phyloP scores from a whole-genome alignment of 2,888 invertebrate genomes.

The Auanema sp. region DNA sequence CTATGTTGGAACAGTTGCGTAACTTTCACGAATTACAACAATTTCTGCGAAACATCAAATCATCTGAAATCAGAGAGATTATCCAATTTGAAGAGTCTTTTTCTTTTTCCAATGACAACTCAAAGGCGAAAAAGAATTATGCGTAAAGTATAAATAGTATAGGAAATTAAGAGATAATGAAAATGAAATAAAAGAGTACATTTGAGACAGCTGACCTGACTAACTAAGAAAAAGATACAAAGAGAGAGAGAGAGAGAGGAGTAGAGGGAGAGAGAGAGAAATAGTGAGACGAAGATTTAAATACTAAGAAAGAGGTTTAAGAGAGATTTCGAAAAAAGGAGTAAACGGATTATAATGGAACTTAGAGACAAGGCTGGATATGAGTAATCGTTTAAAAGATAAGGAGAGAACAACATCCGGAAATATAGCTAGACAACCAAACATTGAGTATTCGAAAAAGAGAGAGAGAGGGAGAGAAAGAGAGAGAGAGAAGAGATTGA shows the following conservation, averaged over 20 bases:
- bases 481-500: conserved; percentile 1
- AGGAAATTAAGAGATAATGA: too few species aligned
- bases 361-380: background rate
- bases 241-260: conserved; percentile 4
- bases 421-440: conserved; percentile 8
- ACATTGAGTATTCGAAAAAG: background rate
- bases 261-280: conserved; percentile 3
- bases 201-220: conserved; percentile 1
- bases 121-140: too few species aligned
- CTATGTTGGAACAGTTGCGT: too few species aligned
- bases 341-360: background rate
- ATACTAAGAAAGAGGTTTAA: background rate
- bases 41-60: too few species aligned
- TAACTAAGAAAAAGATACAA: conserved; percentile 3
- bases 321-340: conserved; percentile 3
- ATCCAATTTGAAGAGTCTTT: too few species aligned
- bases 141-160: too few species aligned
- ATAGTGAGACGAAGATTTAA: background rate
- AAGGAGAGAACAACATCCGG: conserved; percentile 3
- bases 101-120: too few species aligned
- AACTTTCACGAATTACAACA: too few species aligned
- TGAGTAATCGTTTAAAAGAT: background rate
- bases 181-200: too few species aligned
- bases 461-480: conserved; percentile 11
- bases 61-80: too few species aligned